Evolutionary conservation across 2,888 invertebrate species (phyloP), one percentile per base, ranked within the genome.

Genomic region (Gonocerus acuteangulatus): DNA sequence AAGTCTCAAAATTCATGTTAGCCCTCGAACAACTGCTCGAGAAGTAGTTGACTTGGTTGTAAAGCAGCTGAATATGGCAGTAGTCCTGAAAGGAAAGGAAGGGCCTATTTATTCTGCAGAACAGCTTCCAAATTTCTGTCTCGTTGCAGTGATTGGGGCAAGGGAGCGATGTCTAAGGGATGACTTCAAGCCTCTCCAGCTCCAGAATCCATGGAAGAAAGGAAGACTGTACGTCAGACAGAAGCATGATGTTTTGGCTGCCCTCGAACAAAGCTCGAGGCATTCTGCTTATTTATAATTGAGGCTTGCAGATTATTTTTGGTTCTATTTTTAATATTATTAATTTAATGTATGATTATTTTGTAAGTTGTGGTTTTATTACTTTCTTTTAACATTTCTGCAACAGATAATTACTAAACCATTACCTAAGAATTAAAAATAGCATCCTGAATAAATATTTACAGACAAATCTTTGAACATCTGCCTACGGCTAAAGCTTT

Each of bases 1-100:
- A 0, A 93, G 94, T 69, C 82, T 97, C 34, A 93, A 94, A 70
- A 78, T 97, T 2, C 94, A 95, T 74, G 92, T 97, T 0, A 95
- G 93, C 0, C 87, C 89, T 0, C 82, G 88, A 68, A 97, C 97
- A 0, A 91, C 95, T 0, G 92, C 95, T 0, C 81, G 93, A 15
- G 96, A 97, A 76, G 94, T 97, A 58, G 91, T 97, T 65, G 90
- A 94, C 75, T 80, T 96, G 65, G 95, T 97, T 19, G 91, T 97
- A 58, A 90, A 93, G 73, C 95, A 97, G 74, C 80, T 97, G 45
- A 95, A 95, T 73, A 90, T 92, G 86, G 92, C 93, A 13, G 89
- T 90, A 57, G 84, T 89, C 16, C 77, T 91, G 18, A 93, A 91
- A 74, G 87, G 89, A 48, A 88, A 87, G 73, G 82, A 86, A 44